phyloP scores from a whole-genome alignment of 2,888 invertebrate species.

The Spilarctia lutea region DNA sequence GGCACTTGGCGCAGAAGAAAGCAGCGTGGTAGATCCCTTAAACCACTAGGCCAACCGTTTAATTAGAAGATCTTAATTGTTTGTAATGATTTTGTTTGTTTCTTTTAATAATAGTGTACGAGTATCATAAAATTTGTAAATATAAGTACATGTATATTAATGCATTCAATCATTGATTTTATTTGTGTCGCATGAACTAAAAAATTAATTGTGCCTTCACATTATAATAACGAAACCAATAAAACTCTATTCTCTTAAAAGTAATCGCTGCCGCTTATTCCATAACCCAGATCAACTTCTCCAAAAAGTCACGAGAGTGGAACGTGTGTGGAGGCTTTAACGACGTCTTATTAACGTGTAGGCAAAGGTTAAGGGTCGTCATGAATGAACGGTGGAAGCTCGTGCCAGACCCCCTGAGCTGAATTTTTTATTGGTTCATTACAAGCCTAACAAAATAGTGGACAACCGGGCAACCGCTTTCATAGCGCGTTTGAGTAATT shows the following conservation, averaged over 20 bases:
- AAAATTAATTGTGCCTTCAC: neutral
- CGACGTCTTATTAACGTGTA: slow-evolving; percentile 70
- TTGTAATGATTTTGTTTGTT: too few relatives aligned
- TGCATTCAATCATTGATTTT: neutral
- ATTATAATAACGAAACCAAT: neutral
- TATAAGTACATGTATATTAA: neutral
- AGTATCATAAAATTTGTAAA: too few relatives aligned
- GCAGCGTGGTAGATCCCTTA: too few relatives aligned
- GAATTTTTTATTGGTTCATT: slow-evolving; percentile 58
- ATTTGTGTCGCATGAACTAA: neutral
- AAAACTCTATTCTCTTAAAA: neutral
- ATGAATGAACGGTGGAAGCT: slow-evolving; percentile 52
- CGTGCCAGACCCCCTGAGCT: slow-evolving; percentile 47
- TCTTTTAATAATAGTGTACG: too few relatives aligned
- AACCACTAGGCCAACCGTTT: too few relatives aligned
- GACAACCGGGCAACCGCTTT: neutral
- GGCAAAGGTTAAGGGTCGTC: slow-evolving; percentile 58
- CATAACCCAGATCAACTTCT: slow-evolving; percentile 44
- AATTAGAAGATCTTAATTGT: too few relatives aligned
- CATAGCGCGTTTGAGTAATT: neutral
- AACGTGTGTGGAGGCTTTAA: slow-evolving; percentile 81
- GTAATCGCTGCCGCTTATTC: slow-evolving; percentile 23
- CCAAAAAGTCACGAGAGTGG: slow-evolving; percentile 76
- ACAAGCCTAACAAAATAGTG: slow-evolving; percentile 5
- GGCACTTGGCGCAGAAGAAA: too few relatives aligned